Base-by-base conservation (phyloP, 2,888 invertebrate species). In the Hololepta plana region DNA sequence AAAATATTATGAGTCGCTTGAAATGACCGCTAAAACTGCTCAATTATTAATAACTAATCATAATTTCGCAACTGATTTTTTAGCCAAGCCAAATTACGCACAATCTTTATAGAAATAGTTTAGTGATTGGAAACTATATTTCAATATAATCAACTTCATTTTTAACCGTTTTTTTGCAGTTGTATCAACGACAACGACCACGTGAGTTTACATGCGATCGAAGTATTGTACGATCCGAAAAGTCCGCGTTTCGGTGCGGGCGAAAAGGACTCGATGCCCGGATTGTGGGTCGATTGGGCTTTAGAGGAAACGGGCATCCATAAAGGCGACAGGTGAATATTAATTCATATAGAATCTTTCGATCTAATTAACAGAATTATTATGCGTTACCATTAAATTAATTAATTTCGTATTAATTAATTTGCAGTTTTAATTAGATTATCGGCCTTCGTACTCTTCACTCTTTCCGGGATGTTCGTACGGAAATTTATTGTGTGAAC, bases 281-380 rank as follows among this genome's bases (percentile, higher is more conserved):
- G 79, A 7, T 60, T 73, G 11, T 72, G 64, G 47, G 65, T 87
- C 19, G 82, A 84, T 38, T 85, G 87, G 85, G 72, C 80, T 1
- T 59, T 75, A 4, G 84, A 85, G 39, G 73, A 76, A 38, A 67
- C 74, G 20, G 70, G 70, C 2, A 56, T 87, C 24, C 67, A 66
- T 40, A 67, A 74, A 41, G 82, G 80, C 17, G 87, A 87, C 59
- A 46, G 54, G 53, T 53, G 37, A 13, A 17, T 14, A 14, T 9
- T 15, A 5, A 15, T 14, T 25, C 16, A 25, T 25, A 11, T 6
- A 15, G n/a, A n/a, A n/a, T n/a, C n/a, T n/a, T n/a, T n/a, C n/a
- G n/a, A n/a, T n/a, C n/a, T n/a, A n/a, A n/a, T n/a, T n/a, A n/a
- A n/a, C n/a, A n/a, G n/a, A n/a, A n/a, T n/a, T n/a, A n/a, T n/a